Conservation (phyloP, 2,888 invertebrate genomes). For the Harmothoe impar region DNA sequence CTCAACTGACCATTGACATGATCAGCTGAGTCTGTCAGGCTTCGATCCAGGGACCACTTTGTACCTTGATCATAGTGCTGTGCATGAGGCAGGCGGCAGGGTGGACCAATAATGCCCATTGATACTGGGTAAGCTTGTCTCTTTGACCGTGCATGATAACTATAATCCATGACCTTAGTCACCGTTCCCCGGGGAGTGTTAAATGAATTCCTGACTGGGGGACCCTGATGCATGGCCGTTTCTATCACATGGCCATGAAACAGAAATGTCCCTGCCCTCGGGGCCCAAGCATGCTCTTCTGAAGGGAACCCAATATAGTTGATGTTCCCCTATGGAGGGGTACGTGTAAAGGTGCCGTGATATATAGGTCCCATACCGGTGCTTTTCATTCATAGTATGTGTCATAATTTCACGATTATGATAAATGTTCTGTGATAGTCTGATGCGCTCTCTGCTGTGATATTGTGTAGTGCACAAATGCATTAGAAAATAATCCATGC, state of each 20-base stretch:
- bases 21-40: not conserved
- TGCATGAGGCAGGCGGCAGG: not conserved
- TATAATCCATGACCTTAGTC: slow-evolving; percentile 13
- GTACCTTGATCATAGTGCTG: slow-evolving; percentile 1
- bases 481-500: no score
- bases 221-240: not conserved
- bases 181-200: not conserved
- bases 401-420: no score
- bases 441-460: no score
- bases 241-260: not conserved
- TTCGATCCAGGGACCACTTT: not conserved
- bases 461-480: no score
- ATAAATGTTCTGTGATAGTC: no score
- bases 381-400: no score
- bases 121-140: not conserved
- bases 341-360: no score
- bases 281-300: no score
- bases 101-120: not conserved
- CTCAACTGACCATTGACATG: not conserved
- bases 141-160: slow-evolving; percentile 5
- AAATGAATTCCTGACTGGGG: not conserved
- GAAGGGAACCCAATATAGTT: no score
- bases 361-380: no score
- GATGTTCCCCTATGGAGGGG: no score
- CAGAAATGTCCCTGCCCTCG: no score